Evolutionary conservation across 2,888 invertebrate genomes (phyloP), one percentile per base, ranked within the genome.

Genomic region (Megamerina dolium): DNA sequence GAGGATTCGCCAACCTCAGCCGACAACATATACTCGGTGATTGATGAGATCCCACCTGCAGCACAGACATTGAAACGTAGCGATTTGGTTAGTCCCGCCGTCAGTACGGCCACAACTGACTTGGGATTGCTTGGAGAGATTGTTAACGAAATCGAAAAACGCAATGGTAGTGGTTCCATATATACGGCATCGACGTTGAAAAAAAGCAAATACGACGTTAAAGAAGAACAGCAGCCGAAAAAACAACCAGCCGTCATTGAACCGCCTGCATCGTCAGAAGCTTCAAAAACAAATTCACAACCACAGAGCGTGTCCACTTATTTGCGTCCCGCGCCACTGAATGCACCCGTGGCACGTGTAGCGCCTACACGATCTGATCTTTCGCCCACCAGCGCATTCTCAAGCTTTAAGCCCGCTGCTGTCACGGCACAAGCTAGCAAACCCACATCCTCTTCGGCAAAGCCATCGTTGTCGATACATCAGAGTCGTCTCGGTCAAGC

Each of bases 21-120:
- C 57, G 89, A 89, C 59, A 89, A 88, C 59, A 90, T 90, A 50
- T 90, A 90, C 63, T 87, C 89, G 0, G 85, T 89, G 0, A 90
- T 90, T 37, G 89, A 90, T 60, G 90, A 90, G 63, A 78, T 80
- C 26, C 81, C 85, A 0, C 74, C 79, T 2, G 72, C 74, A 0
- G 56, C 61, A 3, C 58, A 61, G 41, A 63, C 68, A 6, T 53
- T 66, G 3, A 65, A 62, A 41, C 62, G 63, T 21, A 66, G 61
- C 39, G 66, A 66, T 50, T 53, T 66, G 26, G 72, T 76, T 3
- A 59, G 64, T 18, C 60, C 63, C 8, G n/a, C n/a, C n/a, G 37
- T 59, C 37, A 50, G 48, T 41, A 53, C 53, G 29, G 44, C 53
- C 26, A 50, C 49, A 18, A 51, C 49, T 26, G 83, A 82, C 50